Percentiles rank a stretch among this genome's conserved stretches.
Evolutionary conservation across 2,113 vertebrate genomes (phyloP).

Genomic region (Centrocercus urophasianus): DNA sequence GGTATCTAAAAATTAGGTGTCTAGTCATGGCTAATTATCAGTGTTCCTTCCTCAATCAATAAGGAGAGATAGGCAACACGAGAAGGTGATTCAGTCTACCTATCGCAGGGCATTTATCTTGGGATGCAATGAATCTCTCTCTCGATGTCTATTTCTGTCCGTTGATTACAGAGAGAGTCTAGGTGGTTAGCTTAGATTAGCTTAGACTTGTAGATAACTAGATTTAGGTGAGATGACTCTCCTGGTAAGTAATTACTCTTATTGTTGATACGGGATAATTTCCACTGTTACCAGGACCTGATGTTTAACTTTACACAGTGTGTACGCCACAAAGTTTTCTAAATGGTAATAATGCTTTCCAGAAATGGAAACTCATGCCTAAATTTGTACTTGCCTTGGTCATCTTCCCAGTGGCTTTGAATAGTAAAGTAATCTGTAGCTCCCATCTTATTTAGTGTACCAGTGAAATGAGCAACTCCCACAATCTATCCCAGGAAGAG

Average conservation of each 20-base stretch:
- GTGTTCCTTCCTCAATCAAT: neutral
- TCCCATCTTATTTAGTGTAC: neutral
- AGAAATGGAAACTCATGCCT: neutral
- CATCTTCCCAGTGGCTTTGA: neutral
- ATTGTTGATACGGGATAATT: slow-evolving; percentile 45
- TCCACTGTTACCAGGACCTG: neutral
- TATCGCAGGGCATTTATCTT: slow-evolving; percentile 41
- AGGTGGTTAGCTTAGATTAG: slow-evolving; percentile 46
- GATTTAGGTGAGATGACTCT: slow-evolving; percentile 24
- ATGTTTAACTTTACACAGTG: neutral
- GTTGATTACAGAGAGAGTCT: neutral
- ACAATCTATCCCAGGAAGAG: neutral
- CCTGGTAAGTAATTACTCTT: slow-evolving; percentile 6
- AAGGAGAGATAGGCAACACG: slow-evolving; percentile 11
- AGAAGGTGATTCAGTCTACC: slow-evolving; percentile 34
- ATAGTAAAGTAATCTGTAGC: neutral
- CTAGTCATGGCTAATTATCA: slow-evolving; percentile 54
- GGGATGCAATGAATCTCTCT: neutral
- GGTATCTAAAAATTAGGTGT: slow-evolving; percentile 43
- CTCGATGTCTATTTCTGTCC: slow-evolving; percentile 3
- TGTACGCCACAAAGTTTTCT: neutral
- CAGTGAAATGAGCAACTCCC: neutral
- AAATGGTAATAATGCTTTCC: neutral
- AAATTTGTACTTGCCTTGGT: neutral
- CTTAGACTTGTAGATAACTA: slow-evolving; percentile 5